Evolutionary conservation across 2,797 vertebrate genomes (phyloP).

Genomic region (Xenopus petersii): DNA sequence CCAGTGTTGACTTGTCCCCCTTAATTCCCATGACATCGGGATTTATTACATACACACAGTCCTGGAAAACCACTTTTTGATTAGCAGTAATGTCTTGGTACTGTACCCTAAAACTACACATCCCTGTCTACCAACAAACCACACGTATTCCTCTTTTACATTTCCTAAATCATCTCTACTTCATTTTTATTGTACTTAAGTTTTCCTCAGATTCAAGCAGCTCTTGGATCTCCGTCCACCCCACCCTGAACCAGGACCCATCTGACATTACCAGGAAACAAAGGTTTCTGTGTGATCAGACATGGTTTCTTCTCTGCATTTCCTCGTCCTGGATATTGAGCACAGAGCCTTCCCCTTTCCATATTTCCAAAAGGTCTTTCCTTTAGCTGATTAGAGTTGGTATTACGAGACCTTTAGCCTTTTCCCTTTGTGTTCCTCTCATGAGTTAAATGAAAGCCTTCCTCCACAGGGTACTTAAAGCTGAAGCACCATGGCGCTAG

Average conservation of each 20-base stretch:
- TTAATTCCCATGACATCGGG: no score
- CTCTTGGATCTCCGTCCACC: neutral
- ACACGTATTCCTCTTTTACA: no score
- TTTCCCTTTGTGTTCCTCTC: slow-evolving; percentile 64
- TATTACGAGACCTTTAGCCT: slow-evolving; percentile 72
- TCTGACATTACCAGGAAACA: slow-evolving; percentile 55
- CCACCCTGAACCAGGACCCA: neutral
- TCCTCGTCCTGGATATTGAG: slow-evolving; percentile 63
- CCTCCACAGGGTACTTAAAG: slow-evolving; percentile 67
- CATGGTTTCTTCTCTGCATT: slow-evolving; percentile 56
- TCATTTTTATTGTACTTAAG: no score
- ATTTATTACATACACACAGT: no score
- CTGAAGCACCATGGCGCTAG: slow-evolving; percentile 67
- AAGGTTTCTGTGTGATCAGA: slow-evolving; percentile 55
- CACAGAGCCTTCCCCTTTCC: slow-evolving; percentile 57
- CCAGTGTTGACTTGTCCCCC: no score
- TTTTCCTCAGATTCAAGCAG: no score
- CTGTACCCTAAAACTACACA: no score
- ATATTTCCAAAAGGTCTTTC: slow-evolving; percentile 56
- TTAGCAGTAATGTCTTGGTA: no score
- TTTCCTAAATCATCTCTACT: no score
- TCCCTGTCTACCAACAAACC: no score
- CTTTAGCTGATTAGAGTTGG: slow-evolving; percentile 68
- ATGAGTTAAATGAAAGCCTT: slow-evolving; percentile 78
- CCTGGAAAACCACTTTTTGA: no score